Conservation (phyloP, 2,113 vertebrate genomes). For the Reinhardtius hippoglossoides region DNA sequence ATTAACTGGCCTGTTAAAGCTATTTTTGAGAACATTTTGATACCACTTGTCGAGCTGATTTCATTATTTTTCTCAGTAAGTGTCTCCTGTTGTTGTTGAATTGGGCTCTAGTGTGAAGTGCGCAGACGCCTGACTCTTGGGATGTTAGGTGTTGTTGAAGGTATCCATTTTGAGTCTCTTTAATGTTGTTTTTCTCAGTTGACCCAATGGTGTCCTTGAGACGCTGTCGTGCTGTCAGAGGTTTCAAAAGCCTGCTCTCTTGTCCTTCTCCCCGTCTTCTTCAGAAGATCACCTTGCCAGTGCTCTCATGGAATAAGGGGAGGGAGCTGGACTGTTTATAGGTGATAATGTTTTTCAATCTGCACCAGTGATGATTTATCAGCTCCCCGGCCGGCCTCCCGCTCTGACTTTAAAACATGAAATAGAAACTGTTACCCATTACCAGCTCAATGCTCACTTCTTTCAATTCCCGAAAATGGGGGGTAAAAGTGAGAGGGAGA, state of each 20-base stretch:
- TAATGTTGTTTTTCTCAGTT: slow-evolving; percentile 11
- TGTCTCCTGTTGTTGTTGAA: slow-evolving; percentile 9
- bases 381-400: slow-evolving; percentile 45
- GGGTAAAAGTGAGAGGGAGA: background rate
- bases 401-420: slow-evolving; percentile 69
- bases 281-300: slow-evolving; percentile 59
- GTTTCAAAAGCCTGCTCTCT: slow-evolving; percentile 22
- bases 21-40: slow-evolving; percentile 53
- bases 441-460: slow-evolving; percentile 60
- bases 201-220: slow-evolving; percentile 22
- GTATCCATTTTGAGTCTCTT: slow-evolving; percentile 5
- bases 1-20: slow-evolving; percentile 55
- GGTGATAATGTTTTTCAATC: slow-evolving; percentile 74
- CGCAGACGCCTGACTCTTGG: background rate
- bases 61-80: slow-evolving; percentile 5
- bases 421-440: slow-evolving; percentile 71
- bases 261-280: background rate
- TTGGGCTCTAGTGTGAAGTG: background rate
- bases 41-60: slow-evolving; percentile 51
- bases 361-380: slow-evolving; percentile 73
- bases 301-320: slow-evolving; percentile 9
- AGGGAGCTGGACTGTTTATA: slow-evolving; percentile 59
- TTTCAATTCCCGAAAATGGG: slow-evolving; percentile 49
- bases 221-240: slow-evolving; percentile 3
- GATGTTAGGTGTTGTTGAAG: background rate